phyloP scores from a whole-genome alignment of 64 coral and sea anemone species.

The Porites lutea region DNA sequence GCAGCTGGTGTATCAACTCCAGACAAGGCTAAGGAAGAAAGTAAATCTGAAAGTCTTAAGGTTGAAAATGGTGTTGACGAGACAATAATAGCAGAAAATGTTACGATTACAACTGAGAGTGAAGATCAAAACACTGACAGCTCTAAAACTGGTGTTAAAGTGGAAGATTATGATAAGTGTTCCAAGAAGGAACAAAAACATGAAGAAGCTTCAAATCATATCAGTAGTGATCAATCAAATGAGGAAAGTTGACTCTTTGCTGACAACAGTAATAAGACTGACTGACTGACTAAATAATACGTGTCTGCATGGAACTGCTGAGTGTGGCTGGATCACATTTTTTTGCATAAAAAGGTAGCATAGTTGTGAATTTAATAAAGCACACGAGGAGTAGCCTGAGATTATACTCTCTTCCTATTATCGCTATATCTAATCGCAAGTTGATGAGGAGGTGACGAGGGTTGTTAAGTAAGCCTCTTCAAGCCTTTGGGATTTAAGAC shows the following conservation, averaged over 20 bases:
- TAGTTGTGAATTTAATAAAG: too few species aligned
- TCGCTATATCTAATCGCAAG: too few species aligned
- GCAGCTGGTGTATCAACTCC: not conserved
- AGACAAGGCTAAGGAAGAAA: not conserved
- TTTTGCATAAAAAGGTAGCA: too few species aligned
- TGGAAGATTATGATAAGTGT: not conserved
- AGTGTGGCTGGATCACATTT: too few species aligned
- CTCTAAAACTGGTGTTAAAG: not conserved
- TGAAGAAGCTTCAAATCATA: not conserved
- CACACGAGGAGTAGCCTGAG: too few species aligned
- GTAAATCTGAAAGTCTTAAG: conserved; percentile 24
- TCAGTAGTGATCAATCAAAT: not conserved
- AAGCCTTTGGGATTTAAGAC: too few species aligned
- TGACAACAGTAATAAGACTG: not conserved
- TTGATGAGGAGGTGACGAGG: too few species aligned
- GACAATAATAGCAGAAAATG: conserved; percentile 39
- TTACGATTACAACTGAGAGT: conserved; percentile 25
- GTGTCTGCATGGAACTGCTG: not conserved
- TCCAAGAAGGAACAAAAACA: not conserved
- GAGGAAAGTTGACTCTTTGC: not conserved
- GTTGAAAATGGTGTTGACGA: conserved; percentile 34
- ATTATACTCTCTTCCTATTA: too few species aligned
- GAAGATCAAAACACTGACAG: not conserved
- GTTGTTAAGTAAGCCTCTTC: too few species aligned
- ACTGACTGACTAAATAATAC: not conserved